A percentile compares a stretch with the other conserved stretches of the same genome.
Conservation (phyloP, 2,113 vertebrate genomes). For the Okapia johnstoni region DNA sequence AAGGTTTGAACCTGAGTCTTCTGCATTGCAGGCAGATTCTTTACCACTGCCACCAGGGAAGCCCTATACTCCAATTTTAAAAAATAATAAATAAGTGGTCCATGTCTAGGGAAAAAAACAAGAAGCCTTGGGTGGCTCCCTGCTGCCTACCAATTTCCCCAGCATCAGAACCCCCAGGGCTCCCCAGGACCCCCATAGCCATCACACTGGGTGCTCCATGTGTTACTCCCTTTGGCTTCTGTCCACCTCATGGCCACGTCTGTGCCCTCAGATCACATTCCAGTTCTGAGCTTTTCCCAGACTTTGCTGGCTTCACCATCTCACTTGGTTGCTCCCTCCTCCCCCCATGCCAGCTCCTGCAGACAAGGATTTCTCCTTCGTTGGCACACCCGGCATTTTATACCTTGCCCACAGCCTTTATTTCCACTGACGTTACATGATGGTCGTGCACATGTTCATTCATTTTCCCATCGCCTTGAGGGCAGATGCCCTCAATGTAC, state of each 20-base stretch:
- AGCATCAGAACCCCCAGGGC: too few species aligned
- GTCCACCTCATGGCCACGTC: neutral
- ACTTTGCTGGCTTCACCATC: neutral
- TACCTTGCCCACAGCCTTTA: neutral
- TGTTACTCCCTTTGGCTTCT: neutral
- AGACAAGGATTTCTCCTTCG: neutral
- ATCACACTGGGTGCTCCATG: rapidly evolving
- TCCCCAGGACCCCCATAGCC: rapidly evolving
- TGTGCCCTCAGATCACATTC: neutral
- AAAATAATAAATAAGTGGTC: neutral
- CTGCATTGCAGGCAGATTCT: neutral
- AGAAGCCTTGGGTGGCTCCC: neutral
- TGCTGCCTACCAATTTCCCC: neutral
- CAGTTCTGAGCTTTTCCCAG: neutral
- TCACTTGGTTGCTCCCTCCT: neutral
- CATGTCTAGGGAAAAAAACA: neutral
- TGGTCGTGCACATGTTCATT: neutral
- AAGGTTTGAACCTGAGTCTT: neutral
- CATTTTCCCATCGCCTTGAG: neutral
- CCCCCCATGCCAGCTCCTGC: neutral
- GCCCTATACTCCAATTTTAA: neutral
- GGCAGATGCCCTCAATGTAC: neutral
- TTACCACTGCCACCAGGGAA: neutral
- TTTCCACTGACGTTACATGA: neutral
- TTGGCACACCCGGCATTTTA: neutral